Evolutionary conservation across 2,797 vertebrate genomes (phyloP).

Genomic region (Neosilurus mollespiculum): DNA sequence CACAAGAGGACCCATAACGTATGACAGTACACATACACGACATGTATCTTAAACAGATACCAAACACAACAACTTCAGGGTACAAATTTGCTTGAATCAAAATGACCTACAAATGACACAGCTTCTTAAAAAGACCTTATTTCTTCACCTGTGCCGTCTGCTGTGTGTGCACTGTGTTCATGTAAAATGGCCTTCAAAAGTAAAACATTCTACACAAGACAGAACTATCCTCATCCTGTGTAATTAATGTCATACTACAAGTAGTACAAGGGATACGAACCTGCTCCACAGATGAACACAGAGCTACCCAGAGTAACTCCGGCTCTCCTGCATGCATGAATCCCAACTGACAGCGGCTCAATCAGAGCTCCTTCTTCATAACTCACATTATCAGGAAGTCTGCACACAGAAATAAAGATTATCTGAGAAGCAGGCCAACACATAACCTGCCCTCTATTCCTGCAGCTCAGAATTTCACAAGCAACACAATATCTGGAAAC

Average conservation of each 20-base stretch:
- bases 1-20: no score
- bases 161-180: not conserved
- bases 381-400: conserved; percentile 90
- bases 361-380: conserved; percentile 96
- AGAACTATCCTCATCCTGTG: not conserved
- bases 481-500: not conserved
- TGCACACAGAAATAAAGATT: conserved; percentile 56
- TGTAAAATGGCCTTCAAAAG: not conserved
- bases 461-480: not conserved
- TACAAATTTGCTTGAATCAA: not conserved
- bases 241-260: not conserved
- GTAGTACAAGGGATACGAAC: conserved; percentile 62
- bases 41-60: not conserved
- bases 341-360: conserved; percentile 94
- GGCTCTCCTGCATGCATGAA: conserved; percentile 88
- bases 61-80: not conserved
- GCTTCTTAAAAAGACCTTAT: not conserved
- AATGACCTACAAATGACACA: not conserved
- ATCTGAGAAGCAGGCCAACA: not conserved
- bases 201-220: not conserved
- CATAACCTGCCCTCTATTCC: not conserved
- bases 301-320: conserved; percentile 85
- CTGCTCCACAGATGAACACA: conserved; percentile 91
- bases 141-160: not conserved
- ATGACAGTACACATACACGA: no score